Evolutionary conservation across 2,888 invertebrate species (phyloP), one percentile per base, ranked within the genome.

Genomic region (Spilarctia lutea): DNA sequence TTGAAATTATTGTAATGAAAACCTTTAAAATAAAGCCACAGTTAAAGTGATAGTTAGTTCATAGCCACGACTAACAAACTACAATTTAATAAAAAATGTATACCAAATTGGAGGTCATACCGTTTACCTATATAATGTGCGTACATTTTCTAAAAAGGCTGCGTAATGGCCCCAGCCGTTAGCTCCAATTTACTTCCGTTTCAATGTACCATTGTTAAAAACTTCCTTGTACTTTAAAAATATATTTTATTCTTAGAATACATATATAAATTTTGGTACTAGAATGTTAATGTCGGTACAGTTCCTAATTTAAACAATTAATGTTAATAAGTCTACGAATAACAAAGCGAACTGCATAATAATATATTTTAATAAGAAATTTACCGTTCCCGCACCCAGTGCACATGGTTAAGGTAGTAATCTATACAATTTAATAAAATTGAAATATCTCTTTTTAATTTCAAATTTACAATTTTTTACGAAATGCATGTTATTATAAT

Each of bases 211-310:
- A 88, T 91, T 82, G 82, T 82, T 82, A 68, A 86, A 87, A 87
- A 84, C 91, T 92, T 93, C 92, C 92, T 91, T 88, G 85, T 89
- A 81, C 85, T 89, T 83, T 83, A 79, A 81, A 81, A 83, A 83
- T 81, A 80, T 77, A 68, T 77, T 73, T 45, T 30, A 60, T 48
- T 71, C 48, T 65, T 30, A 8, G 33, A 63, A 24, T 48, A 72
- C 30, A 52, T 33, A 56, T 39, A 30, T 16, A 24, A 20, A 69
- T 52, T 65, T 70, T 71, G 72, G 3, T 70, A 74, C 45, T 68
- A 30, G 69, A 74, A 72, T 73, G 3, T 27, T 71, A 35, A 45
- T 52, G 10, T 56, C 69, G 60, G 72, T 60, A 71, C 24, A 65
- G 39, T 52, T 74, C 65, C 60, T 75, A 68, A 75, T 73, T 66